Conservation (phyloP, 64 coral and sea anemone genomes). For the Porites australiensis region DNA sequence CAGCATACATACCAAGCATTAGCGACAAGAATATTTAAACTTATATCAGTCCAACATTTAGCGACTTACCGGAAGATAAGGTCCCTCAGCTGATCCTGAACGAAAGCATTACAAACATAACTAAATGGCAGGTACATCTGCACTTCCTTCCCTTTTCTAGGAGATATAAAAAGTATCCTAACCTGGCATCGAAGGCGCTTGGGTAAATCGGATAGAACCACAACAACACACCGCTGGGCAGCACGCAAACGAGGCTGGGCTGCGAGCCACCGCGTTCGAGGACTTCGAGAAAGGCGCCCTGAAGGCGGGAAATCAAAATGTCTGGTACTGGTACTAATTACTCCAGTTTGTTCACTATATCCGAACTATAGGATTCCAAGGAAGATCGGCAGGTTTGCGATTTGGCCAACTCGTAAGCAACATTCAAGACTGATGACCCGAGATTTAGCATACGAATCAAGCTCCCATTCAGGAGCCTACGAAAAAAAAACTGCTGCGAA, state of each 20-base stretch:
- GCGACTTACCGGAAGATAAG: neutral
- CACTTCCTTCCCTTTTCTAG: neutral
- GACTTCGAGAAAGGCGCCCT: neutral
- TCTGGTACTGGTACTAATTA: too few species aligned
- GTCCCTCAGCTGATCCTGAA: neutral
- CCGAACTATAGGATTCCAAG: too few species aligned
- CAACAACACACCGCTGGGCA: neutral
- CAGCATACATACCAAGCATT: neutral
- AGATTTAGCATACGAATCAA: too few species aligned
- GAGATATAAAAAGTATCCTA: neutral
- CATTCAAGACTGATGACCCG: too few species aligned
- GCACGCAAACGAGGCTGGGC: conserved; percentile 27
- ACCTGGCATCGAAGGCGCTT: neutral
- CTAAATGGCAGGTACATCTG: neutral
- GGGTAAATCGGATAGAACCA: neutral
- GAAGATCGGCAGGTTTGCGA: too few species aligned
- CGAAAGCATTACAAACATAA: neutral
- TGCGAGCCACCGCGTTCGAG: neutral
- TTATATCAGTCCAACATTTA: neutral
- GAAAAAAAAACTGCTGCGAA: too few species aligned
- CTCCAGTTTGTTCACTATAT: too few species aligned
- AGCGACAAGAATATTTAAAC: conserved; percentile 17
- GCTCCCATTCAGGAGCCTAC: too few species aligned
- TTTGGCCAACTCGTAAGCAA: too few species aligned
- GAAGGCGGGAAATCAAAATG: neutral